Base-by-base conservation (phyloP, 1,140 invertebrate species). In the Hylaeus volcanicus region DNA sequence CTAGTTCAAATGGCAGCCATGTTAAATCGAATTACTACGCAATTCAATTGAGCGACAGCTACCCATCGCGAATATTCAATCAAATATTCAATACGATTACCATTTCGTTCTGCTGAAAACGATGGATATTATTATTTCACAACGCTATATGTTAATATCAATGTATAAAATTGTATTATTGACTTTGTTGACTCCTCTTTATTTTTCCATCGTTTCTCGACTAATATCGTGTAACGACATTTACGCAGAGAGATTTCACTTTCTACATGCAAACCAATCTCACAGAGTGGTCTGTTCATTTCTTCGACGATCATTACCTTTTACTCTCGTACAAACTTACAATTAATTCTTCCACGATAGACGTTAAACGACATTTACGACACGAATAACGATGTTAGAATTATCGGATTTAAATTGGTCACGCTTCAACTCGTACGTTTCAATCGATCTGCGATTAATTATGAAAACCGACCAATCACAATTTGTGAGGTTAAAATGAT, bases 181-280 rank as follows among this genome's bases (percentile, higher is more conserved):
- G 2, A 11, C 6, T 41, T 69, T 41, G 41, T 26, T 4, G 43
- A 8, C 11, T 9, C 15, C 8, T 2, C 6, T 41, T 1, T 12
- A 15, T 63, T 69, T 75, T 63, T 53, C 51, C 26, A 9, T 5
- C 41, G 41, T 6, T 48, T 74, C 48, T 51, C 41, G 0, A 55
- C 65, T 53, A 69, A 69, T 64, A 76, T 66, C 78, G 48, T 72
- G 53, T 81, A 79, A 69, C 53, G 43, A 73, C 56, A n/a, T 5
- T 41, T 51, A 43, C 26, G 8, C 45, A 45, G 1, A 48, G 1
- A 48, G 60, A 75, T 83, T 83, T 83, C 82, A 83, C 82, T 83
- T 83, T 83, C 71, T 60, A 56, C n/a, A 61, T 39, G 78, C 71
- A 76, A 69, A 82, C 68, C 74, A 73, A 76, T 84, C 76, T 84